Evolutionary conservation across 2,797 vertebrate genomes (phyloP).

Genomic region (Zenarchopterus dispar): DNA sequence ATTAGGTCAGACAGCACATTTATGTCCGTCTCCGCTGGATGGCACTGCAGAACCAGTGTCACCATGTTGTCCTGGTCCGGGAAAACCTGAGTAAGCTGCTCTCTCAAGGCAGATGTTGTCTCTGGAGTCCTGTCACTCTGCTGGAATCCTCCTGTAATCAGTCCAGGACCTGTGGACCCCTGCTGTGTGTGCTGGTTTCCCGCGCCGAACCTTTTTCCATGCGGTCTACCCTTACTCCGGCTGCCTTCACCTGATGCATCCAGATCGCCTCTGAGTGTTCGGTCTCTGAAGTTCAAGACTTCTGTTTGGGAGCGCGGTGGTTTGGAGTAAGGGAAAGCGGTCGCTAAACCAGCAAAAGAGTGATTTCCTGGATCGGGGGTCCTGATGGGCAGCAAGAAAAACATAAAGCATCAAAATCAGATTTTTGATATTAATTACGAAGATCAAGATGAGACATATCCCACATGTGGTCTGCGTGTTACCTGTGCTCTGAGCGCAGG

Average conservation of each 20-base stretch:
- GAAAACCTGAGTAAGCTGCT: constrained; percentile 84
- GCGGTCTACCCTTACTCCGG: constrained; percentile 15
- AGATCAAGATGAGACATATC: neutral
- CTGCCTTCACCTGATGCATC: neutral
- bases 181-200: constrained; percentile 12
- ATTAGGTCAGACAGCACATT: constrained; percentile 85
- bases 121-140: constrained; percentile 68
- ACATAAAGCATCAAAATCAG: neutral
- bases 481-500: constrained; percentile 83
- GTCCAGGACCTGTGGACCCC: constrained; percentile 8
- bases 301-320: constrained; percentile 65
- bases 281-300: constrained; percentile 69
- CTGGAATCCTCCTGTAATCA: constrained; percentile 31
- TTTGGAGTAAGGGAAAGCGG: constrained; percentile 22
- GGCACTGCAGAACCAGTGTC: constrained; percentile 83
- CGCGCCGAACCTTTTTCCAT: neutral
- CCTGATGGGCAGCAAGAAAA: constrained; percentile 43
- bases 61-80: constrained; percentile 84
- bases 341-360: constrained; percentile 65
- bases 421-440: neutral
- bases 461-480: neutral
- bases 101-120: constrained; percentile 79
- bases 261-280: constrained; percentile 33
- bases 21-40: constrained; percentile 81
- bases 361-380: constrained; percentile 66